Evolutionary conservation across 1,140 invertebrate species (phyloP).

Genomic region (Drosophila sechellia): DNA sequence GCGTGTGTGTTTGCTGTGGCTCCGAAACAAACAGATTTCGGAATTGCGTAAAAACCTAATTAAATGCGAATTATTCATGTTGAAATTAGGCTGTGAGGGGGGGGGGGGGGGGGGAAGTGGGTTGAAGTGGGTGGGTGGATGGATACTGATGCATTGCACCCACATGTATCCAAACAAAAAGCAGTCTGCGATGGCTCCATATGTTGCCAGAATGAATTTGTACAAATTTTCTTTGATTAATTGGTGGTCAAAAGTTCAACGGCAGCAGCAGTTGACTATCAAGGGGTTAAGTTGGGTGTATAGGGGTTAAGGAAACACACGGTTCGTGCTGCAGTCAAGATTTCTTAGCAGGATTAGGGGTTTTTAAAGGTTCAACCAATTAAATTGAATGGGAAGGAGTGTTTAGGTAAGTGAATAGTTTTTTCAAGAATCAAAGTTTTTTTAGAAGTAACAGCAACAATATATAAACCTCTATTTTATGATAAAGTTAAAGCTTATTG

Average conservation of each 20-base stretch:
- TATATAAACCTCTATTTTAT: no score
- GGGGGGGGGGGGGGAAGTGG: conserved; percentile 5
- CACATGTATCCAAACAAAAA: conserved; percentile 59
- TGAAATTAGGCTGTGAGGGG: conserved; percentile 40
- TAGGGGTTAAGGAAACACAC: conserved; percentile 1
- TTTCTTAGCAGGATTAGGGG: not conserved
- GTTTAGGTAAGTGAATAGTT: no score
- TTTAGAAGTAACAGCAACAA: no score
- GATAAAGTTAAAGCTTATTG: no score
- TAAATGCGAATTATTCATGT: conserved; percentile 81
- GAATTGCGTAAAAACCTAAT: conserved; percentile 80
- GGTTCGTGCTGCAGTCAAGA: not conserved
- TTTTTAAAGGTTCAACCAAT: not conserved
- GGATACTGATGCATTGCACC: conserved; percentile 44
- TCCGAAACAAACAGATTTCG: conserved; percentile 54
- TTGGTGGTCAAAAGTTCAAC: conserved; percentile 82
- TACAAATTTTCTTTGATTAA: conserved; percentile 79
- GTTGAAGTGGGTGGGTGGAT: not conserved
- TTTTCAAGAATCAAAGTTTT: no score
- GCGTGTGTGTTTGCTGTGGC: conserved; percentile 21
- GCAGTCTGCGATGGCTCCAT: conserved; percentile 64
- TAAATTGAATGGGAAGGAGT: no score
- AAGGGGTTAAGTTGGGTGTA: conserved; percentile 3
- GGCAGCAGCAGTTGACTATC: conserved; percentile 45
- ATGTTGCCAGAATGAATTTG: conserved; percentile 80